These are phyloP conservation scores for Acanthosepion pharaonis DNA, from an alignment of 2,888 invertebrate genomes.

Conservation along the genomic window DNA sequence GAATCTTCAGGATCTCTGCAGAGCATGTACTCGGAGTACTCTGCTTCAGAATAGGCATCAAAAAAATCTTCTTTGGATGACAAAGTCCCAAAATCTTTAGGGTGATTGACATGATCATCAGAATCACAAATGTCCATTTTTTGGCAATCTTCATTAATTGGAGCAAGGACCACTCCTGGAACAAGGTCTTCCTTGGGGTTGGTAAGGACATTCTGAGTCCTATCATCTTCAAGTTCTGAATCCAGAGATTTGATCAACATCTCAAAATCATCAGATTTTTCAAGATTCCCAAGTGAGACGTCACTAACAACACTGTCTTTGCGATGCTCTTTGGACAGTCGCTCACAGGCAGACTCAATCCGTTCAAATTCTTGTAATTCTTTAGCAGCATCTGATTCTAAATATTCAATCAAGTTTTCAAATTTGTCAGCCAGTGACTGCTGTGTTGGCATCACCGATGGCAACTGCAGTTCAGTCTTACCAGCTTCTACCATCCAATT, in stretches of 20 bases:
- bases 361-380: conserved; percentile 37
- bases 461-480: neutral
- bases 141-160: neutral
- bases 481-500: neutral
- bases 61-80: neutral
- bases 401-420: conserved; percentile 1
- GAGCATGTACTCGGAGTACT: neutral
- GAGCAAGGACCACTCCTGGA: neutral
- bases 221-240: neutral
- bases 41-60: neutral
- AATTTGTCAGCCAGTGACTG: conserved; percentile 4
- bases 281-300: neutral
- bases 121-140: neutral
- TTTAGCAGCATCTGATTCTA: neutral
- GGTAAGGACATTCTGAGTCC: neutral
- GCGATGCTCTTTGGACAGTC: neutral
- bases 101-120: neutral
- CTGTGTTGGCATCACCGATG: neutral
- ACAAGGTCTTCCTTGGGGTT: neutral
- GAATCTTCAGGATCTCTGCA: neutral
- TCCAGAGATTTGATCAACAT: neutral
- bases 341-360: conserved; percentile 24
- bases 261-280: neutral
- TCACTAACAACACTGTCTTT: conserved; percentile 6
- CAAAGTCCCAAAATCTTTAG: neutral